Evolutionary conservation across 2,113 vertebrate species (phyloP).

Genomic region (Tinamus guttatus): DNA sequence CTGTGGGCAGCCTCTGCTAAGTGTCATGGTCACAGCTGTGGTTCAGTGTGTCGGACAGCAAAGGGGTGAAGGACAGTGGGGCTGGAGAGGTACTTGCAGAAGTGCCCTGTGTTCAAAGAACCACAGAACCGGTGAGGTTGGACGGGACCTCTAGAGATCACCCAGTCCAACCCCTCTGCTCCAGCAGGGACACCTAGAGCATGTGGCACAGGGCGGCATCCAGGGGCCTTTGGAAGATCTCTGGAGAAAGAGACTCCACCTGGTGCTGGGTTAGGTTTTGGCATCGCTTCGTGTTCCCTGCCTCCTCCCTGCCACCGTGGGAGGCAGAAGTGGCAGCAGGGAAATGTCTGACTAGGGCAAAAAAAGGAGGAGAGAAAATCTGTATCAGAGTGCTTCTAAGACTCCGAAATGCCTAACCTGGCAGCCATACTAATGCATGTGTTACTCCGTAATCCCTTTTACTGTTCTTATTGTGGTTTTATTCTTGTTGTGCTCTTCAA

Average conservation of each 20-base stretch:
- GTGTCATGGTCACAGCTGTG: rapidly evolving
- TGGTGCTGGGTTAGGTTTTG: not conserved
- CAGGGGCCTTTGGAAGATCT: too few relatives aligned
- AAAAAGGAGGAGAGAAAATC: not conserved
- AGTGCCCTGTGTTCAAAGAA: not conserved
- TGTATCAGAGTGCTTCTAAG: not conserved
- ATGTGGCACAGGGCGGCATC: too few relatives aligned
- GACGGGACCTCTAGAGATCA: too few relatives aligned
- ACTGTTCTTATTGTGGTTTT: not conserved
- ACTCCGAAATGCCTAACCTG: not conserved
- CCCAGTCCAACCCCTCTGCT: too few relatives aligned
- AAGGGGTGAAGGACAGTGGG: not conserved
- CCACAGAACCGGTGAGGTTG: too few relatives aligned
- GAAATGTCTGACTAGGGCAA: not conserved
- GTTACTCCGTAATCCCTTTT: not conserved
- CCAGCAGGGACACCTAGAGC: too few relatives aligned
- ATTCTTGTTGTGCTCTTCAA: too few relatives aligned
- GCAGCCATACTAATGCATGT: rapidly evolving
- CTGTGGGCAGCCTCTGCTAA: not conserved
- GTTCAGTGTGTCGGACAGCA: not conserved
- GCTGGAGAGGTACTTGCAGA: rapidly evolving
- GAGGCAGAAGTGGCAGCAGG: not conserved
- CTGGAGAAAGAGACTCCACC: too few relatives aligned
- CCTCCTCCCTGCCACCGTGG: rapidly evolving
- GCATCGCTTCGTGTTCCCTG: not conserved